A percentile compares a stretch with the other conserved stretches of the same genome.
phyloP scores from a whole-genome alignment of 2,113 vertebrate genomes.

The Phaethon lepturus region DNA sequence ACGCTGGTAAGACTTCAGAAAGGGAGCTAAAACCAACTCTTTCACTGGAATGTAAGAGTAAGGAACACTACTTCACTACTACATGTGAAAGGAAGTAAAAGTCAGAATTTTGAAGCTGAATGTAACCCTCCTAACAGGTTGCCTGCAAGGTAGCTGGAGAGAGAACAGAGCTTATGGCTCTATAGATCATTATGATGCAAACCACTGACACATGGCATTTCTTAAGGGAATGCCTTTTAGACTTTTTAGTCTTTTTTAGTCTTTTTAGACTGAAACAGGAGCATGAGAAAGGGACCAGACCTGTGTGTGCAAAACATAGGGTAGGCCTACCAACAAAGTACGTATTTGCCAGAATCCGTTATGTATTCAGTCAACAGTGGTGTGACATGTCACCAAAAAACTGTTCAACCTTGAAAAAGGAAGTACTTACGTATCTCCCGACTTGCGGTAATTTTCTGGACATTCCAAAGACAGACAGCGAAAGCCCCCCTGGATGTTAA shows the following conservation, averaged over 20 bases:
- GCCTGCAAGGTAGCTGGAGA: neutral
- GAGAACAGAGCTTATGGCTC: neutral
- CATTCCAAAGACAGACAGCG: slow-evolving; percentile 90
- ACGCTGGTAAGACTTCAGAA: neutral
- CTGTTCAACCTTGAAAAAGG: neutral
- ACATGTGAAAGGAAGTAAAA: neutral
- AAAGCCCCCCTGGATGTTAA: slow-evolving; percentile 93
- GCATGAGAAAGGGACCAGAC: neutral
- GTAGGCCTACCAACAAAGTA: neutral
- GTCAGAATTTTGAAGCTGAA: neutral
- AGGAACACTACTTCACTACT: neutral
- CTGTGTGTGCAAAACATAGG: neutral
- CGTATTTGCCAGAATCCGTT: accelerated
- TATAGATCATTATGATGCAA: neutral
- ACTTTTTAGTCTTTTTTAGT: too few species aligned
- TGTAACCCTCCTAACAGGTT: neutral
- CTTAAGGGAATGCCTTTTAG: neutral
- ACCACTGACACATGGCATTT: neutral
- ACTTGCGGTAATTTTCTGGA: slow-evolving; percentile 88
- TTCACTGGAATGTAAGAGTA: neutral
- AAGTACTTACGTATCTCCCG: slow-evolving; percentile 90
- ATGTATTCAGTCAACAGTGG: neutral
- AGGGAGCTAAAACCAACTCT: neutral
- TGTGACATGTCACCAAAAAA: neutral
- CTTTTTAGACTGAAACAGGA: neutral